Conservation (phyloP, 2,888 invertebrate species). For the Hedychridium roseum region DNA sequence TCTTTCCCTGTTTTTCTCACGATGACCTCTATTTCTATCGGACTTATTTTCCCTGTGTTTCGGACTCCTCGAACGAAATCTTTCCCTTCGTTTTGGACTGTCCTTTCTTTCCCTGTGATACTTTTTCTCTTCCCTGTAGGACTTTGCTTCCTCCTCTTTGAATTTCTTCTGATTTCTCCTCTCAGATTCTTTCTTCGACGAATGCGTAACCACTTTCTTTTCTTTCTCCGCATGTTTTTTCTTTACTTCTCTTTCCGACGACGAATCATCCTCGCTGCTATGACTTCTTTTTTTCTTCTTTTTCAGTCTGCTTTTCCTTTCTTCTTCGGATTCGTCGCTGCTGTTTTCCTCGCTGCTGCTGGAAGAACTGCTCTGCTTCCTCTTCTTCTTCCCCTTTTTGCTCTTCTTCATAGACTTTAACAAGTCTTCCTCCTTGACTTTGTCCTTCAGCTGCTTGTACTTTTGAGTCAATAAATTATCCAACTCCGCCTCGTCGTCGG, state of each 20-base stretch:
- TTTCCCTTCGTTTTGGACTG: too few relatives aligned
- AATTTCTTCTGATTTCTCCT: too few relatives aligned
- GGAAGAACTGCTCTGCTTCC: too few relatives aligned
- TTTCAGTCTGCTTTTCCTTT: conserved; percentile 12
- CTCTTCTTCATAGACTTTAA: conserved; percentile 47
- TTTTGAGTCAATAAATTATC: conserved; percentile 77
- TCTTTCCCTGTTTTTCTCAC: conserved; percentile 5
- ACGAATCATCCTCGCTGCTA: too few relatives aligned
- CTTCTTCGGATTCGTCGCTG: too few relatives aligned
- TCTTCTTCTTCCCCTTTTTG: conserved; percentile 14
- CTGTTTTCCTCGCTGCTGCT: too few relatives aligned
- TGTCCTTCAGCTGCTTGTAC: conserved; percentile 72
- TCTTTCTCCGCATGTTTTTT: conserved; percentile 17
- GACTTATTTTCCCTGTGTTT: conserved; percentile 4
- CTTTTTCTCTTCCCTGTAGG: not conserved
- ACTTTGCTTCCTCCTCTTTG: too few relatives aligned
- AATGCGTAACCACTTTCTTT: too few relatives aligned
- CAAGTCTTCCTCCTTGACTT: conserved; percentile 63
- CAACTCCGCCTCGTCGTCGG: conserved; percentile 62
- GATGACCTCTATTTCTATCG: conserved; percentile 6
- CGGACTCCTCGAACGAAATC: too few relatives aligned
- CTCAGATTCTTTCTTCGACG: too few relatives aligned
- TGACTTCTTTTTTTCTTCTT: conserved; percentile 5
- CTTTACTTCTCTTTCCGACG: conserved; percentile 10
- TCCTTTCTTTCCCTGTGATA: too few relatives aligned